Base-by-base conservation (phyloP, 2,797 vertebrate genomes). In the Labroides dimidiatus region DNA sequence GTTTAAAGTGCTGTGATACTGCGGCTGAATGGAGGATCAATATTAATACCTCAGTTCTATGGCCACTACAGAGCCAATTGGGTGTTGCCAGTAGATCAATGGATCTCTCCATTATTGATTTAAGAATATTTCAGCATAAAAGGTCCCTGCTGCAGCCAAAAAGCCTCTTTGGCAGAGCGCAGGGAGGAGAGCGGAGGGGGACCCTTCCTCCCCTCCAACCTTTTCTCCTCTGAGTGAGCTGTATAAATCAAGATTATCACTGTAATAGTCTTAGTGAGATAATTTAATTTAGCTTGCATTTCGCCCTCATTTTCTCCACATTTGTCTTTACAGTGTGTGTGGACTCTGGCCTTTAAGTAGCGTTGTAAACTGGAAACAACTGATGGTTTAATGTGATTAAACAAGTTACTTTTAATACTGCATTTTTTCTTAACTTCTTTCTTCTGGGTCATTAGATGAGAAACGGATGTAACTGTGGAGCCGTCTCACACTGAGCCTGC, bases 31-130 rank as follows among this genome's bases (percentile, higher is more conserved):
- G 65, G 41, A 61, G 60, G 81, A 91, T 91, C 90, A 73, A 90
- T 92, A 84, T 79, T 87, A 87, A 90, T 87, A 87, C 85, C 84
- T 83, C 71, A 64, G 64, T 76, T 80, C 75, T 77, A 62, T 69
- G 80, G 75, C 70, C 75, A 74, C 77, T 81, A 81, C 51, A 45
- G 45, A 86, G 85, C 74, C 84, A 84, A 69, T 73, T 82, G 89
- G 81, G 74, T 86, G 85, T 82, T 86, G 81, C 84, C 79, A 85
- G 81, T 70, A 55, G 75, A 85, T 90, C 84, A 77, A 80, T 87
- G 76, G 72, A 81, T 86, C 81, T 67, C 78, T 85, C 75, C 60
- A 24, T 80, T 89, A 91, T 89, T 78, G 85, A 92, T 91, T 88
- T 83, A 74, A 82, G 77, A 88, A 82, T 84, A 85, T 86, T 90